Conservation (phyloP, 2,797 vertebrate genomes). For the Acanthis flammea region DNA sequence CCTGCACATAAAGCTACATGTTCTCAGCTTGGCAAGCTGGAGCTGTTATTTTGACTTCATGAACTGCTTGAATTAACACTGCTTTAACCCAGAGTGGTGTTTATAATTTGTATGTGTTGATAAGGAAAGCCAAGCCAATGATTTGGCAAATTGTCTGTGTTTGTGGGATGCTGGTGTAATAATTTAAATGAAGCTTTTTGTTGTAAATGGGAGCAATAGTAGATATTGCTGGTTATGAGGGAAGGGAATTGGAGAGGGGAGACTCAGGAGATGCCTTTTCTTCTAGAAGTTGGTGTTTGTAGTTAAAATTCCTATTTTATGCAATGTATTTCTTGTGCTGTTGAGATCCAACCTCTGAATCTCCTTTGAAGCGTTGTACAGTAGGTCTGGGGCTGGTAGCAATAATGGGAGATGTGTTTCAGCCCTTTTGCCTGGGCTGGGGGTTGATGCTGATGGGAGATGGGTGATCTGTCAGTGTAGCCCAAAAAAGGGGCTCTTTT, state of each 20-base stretch:
- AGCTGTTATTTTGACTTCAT: neutral
- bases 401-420: neutral
- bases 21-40: neutral
- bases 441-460: neutral
- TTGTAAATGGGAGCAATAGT: neutral
- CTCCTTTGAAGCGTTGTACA: neutral
- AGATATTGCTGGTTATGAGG: neutral
- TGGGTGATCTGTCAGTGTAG: neutral
- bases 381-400: neutral
- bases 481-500: neutral
- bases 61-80: neutral
- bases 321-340: neutral
- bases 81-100: neutral
- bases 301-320: neutral
- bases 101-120: neutral
- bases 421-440: neutral
- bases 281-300: neutral
- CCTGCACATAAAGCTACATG: fast-evolving
- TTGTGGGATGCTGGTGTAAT: neutral
- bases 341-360: neutral
- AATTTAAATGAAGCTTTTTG: neutral
- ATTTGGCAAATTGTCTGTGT: neutral
- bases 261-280: neutral
- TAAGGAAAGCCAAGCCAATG: neutral
- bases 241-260: neutral